Evolutionary conservation across 2,888 invertebrate genomes (phyloP), one percentile per base, ranked within the genome.

Genomic region (Zonitis immaculata): DNA sequence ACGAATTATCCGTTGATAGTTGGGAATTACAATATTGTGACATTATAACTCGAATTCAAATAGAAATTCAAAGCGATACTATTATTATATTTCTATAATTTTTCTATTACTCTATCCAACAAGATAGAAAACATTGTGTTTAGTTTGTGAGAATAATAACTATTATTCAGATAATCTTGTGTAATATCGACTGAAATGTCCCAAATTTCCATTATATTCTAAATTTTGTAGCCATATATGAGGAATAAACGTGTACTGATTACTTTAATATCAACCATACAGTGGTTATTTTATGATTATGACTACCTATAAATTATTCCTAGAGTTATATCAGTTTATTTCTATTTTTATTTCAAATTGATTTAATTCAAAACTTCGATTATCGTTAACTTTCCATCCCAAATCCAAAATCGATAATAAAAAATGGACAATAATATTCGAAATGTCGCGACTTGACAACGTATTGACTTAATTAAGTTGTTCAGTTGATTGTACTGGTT

Each of bases 261-360:
- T 44, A 44, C 44, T 25, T 26, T 44, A 44, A 44, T 25, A 44
- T 44, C 28, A 26, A 44, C 44, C 26, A 44, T 44, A 27, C 27
- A 25, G 14, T 26, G 44, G 26, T 44, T 44, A 44, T 44, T 44
- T 44, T 25, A 18, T 7, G 27, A 12, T 44, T 25, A 18, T 7
- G 27, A 12, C 27, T 25, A 12, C 11, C 18, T 27, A 25, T 44
- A 44, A 44, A 44, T 44, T 44, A 28, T 25, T 25, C 12, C 25
- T 27, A 8, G 25, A 44, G 26, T 44, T 44, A 44, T 27, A 27
- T 7, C 27, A 27, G 14, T 14, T 28, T 26, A 14, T 25, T 26
- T 8, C 27, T 25, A 27, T 27, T 25, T 12, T 4, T 25, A 18
- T 26, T 43, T 4, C 22, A n/a, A n/a, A n/a, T n/a, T n/a, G n/a